phyloP scores from a whole-genome alignment of 2,113 vertebrate genomes.

The Shinisaurus crocodilurus region DNA sequence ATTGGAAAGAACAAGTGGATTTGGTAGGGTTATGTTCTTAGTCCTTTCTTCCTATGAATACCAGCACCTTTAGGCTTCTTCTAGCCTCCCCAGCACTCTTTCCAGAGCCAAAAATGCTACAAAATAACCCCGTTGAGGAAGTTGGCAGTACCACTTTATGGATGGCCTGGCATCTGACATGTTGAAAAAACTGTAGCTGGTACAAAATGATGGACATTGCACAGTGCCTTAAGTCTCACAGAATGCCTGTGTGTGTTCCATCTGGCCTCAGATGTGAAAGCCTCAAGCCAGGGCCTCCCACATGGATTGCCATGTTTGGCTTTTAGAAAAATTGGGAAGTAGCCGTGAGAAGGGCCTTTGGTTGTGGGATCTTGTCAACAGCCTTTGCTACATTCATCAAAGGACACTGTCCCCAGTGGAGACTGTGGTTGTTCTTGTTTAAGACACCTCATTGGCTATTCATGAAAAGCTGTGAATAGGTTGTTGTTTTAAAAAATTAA shows the following conservation, averaged over 20 bases:
- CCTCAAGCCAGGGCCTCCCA: conserved; percentile 19
- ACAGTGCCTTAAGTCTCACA: conserved; percentile 21
- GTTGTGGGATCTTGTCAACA: neutral
- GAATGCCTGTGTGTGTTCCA: conserved; percentile 20
- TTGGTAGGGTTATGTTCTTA: neutral
- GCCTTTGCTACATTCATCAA: conserved; percentile 3
- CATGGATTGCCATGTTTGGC: conserved; percentile 11
- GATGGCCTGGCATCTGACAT: neutral
- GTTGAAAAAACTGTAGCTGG: neutral
- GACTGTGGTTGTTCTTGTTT: conserved; percentile 24
- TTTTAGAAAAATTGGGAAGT: conserved; percentile 10
- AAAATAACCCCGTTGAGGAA: conserved; percentile 8
- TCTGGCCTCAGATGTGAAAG: conserved; percentile 6
- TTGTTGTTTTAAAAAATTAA: conserved; percentile 1
- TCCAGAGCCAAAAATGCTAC: neutral
- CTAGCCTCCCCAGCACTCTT: neutral
- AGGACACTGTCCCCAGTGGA: neutral
- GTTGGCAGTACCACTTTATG: conserved; percentile 9
- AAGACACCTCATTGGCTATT: neutral
- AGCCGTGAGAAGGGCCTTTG: conserved; percentile 9
- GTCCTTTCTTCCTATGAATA: neutral
- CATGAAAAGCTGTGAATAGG: conserved; percentile 1
- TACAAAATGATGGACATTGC: neutral
- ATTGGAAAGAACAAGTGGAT: neutral
- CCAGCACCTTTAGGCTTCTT: neutral